phyloP scores from a whole-genome alignment of 2,113 vertebrate genomes.

The Rostratula benghalensis region DNA sequence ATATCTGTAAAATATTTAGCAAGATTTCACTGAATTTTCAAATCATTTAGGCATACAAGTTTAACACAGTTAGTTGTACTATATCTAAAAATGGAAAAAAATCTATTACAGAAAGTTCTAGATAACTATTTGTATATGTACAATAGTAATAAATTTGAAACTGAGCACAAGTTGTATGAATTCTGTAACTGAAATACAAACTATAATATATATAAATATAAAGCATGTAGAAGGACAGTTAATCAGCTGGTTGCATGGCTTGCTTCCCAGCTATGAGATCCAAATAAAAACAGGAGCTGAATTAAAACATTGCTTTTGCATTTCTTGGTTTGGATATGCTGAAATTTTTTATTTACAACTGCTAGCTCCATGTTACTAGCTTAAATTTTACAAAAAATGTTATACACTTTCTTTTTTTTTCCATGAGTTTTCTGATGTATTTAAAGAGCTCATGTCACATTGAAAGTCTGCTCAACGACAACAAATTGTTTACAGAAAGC shows the following conservation, averaged over 20 bases:
- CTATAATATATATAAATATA: background rate
- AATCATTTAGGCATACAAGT: background rate
- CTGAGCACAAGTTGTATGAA: background rate
- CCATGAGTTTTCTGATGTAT: background rate
- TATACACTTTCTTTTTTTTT: background rate
- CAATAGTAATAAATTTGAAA: background rate
- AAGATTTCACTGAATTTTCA: background rate
- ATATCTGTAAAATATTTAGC: background rate
- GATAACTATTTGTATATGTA: background rate
- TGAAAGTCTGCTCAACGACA: background rate
- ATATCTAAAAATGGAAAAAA: background rate
- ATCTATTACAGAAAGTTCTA: background rate
- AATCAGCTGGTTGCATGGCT: background rate
- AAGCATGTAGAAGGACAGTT: background rate
- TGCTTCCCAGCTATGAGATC: background rate
- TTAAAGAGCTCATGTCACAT: background rate
- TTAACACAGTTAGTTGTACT: background rate
- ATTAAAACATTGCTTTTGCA: background rate
- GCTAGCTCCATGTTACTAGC: background rate
- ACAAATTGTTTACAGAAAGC: background rate
- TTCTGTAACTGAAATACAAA: background rate
- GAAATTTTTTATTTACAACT: background rate
- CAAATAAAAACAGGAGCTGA: background rate
- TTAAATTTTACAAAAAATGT: background rate
- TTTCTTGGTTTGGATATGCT: background rate